These are phyloP conservation scores for Encarsia formosa DNA, from an alignment of 2,888 invertebrate genomes.

Conservation along the genomic window DNA sequence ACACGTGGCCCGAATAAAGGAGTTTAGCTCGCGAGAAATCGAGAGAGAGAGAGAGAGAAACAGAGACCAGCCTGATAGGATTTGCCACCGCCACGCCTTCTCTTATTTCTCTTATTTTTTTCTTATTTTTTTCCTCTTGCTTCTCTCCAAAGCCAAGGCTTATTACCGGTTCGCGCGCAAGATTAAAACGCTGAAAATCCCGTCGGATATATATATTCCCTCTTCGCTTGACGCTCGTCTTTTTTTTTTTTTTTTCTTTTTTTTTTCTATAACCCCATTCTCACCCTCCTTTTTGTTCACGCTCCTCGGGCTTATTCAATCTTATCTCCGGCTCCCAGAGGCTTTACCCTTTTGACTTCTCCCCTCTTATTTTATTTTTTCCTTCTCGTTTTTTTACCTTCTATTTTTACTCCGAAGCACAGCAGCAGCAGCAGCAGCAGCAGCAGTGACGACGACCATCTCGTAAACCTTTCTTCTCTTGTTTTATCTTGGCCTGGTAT, in stretches of 20 bases:
- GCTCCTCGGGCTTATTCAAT: conserved; percentile 17
- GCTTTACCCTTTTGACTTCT: conserved; percentile 3
- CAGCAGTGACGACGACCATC: neutral
- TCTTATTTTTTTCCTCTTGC: no score
- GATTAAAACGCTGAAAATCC: conserved; percentile 26
- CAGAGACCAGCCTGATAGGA: neutral
- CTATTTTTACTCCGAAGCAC: no score
- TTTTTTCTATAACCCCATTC: neutral
- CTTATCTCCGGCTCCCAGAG: conserved; percentile 21
- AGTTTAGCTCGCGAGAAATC: neutral
- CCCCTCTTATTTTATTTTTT: conserved; percentile 2
- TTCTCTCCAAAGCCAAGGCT: conserved; percentile 4
- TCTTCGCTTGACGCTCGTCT: no score
- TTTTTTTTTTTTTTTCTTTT: conserved; percentile 1
- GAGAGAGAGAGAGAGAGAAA: neutral
- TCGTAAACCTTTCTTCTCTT: neutral
- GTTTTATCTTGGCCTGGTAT: neutral
- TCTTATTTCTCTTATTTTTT: no score
- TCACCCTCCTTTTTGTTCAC: neutral
- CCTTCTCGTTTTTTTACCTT: neutral
- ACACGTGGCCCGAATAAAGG: no score
- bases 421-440: no score
- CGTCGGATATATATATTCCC: conserved; percentile 5
- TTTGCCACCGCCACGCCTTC: no score
- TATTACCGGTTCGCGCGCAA: conserved; percentile 18